Base-by-base conservation (phyloP, 2,797 vertebrate genomes). In the Halcyon chelicuti region DNA sequence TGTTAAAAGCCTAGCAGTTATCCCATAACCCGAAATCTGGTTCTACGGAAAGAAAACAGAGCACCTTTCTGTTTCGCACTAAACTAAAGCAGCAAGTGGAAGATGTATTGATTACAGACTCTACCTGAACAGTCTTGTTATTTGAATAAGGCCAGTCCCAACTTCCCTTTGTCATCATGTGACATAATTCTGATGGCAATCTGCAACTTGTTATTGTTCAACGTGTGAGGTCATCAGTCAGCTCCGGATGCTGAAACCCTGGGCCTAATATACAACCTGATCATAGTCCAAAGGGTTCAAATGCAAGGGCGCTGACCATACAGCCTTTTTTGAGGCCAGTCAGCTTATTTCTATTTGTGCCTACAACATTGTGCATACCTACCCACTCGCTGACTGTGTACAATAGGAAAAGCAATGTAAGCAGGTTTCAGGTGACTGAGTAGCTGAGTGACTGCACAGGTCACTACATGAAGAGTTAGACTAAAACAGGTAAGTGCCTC, bases 331-430 rank as follows among this genome's bases (percentile, higher is more conserved):
- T 47, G 23, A 75, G 19, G 28, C 44, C 31, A 39, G n/a, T 4
- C 44, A 37, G 6, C 12, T 80, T 40, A 19, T 23, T 74, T 35
- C 5, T 71, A 3, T 28, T 61, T 54, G 23, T 47, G n/a, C 8
- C 33, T 3, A 7, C 3, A 1, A 15, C 28, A 7, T 7, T 52
- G 46, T 37, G 7, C 5, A 2, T 42, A 35, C n/a, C 37, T 76
- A 21, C 10, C 6, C 0, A 1, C 21, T 61, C 37, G 15, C 17
- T 40, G 88, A 44, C 44, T 2, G 0, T 3, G 2, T 19, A 37
- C 1, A 2, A 52, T 2, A 52, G 8, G 33, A 77, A 61, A 9
- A 61, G 11, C 12, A 52, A 18, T 20, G 17, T n/a, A 68, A 79
- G 51, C n/a, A 57, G 31, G 18, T 88, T 86, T 77, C 2, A 8